These are phyloP conservation scores for Zaprionus nigranus DNA, from an alignment of 1,140 invertebrate species.

Conservation along the genomic window DNA sequence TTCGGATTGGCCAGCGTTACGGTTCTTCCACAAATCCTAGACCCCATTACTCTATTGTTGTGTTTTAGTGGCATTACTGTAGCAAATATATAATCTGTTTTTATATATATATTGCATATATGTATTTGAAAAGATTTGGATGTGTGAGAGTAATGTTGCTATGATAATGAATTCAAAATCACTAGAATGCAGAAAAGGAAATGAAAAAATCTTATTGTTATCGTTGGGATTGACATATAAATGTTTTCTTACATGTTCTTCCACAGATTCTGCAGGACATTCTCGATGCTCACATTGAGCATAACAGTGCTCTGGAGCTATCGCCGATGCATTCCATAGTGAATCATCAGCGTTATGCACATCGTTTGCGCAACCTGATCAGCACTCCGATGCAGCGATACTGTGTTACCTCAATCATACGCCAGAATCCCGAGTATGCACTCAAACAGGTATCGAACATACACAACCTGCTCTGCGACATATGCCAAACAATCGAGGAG, in stretches of 20 bases:
- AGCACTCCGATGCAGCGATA: constrained; percentile 67
- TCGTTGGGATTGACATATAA: neutral
- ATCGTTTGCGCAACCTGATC: constrained; percentile 53
- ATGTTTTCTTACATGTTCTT: neutral
- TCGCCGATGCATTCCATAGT: constrained; percentile 75
- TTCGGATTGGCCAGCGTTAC: neutral
- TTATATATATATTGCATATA: neutral
- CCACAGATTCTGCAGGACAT: constrained; percentile 76
- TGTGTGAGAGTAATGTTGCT: neutral
- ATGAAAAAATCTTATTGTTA: neutral
- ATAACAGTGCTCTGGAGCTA: constrained; percentile 62
- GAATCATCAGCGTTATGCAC: constrained; percentile 54
- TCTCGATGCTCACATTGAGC: constrained; percentile 72
- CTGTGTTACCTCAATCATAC: constrained; percentile 77
- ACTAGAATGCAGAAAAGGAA: neutral
- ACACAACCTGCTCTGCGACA: constrained; percentile 79
- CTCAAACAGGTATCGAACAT: constrained; percentile 79
- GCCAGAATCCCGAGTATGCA: constrained; percentile 72
- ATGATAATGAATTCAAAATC: neutral
- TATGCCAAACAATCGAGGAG: constrained; percentile 79
- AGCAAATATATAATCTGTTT: neutral
- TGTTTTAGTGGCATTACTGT: neutral
- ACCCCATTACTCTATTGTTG: neutral
- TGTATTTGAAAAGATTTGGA: neutral
- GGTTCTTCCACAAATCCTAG: neutral